Conservation (phyloP, 1,140 invertebrate genomes). For the Drosophila punjabiensis region DNA sequence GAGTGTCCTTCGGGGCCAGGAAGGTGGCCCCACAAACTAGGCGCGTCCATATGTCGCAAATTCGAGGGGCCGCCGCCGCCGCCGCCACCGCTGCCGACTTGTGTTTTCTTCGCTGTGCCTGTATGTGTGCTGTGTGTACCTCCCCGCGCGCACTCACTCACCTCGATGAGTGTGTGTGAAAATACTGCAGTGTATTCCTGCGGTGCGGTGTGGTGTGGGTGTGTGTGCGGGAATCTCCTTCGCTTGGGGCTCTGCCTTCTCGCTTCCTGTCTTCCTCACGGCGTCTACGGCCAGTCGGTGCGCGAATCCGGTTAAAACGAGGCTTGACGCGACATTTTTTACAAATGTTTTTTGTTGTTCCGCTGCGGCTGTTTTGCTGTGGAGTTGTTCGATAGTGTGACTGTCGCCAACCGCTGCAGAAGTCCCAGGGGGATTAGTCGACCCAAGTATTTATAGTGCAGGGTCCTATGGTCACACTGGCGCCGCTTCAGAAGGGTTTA, state of each 20-base stretch:
- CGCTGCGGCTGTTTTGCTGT: slow-evolving; percentile 59
- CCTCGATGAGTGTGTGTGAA: slow-evolving; percentile 60
- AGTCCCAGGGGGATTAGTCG: neutral
- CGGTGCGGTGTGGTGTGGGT: slow-evolving; percentile 31
- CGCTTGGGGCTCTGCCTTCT: slow-evolving; percentile 12
- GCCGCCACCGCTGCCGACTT: slow-evolving; percentile 12
- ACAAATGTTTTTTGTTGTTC: slow-evolving; percentile 75
- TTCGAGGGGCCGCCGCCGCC: slow-evolving; percentile 17
- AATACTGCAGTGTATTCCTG: slow-evolving; percentile 67
- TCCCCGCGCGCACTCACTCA: slow-evolving; percentile 59
- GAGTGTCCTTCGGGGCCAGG: slow-evolving; percentile 56
- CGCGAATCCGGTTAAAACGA: slow-evolving; percentile 49
- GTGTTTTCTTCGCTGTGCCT: slow-evolving; percentile 36
- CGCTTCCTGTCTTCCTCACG: slow-evolving; percentile 11
- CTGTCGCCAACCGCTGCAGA: neutral
- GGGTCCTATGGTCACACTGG: neutral
- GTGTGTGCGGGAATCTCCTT: slow-evolving; percentile 28
- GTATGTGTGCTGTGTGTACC: slow-evolving; percentile 46
- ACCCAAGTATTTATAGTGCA: too few species aligned
- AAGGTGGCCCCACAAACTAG: slow-evolving; percentile 11
- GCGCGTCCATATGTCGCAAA: slow-evolving; percentile 64
- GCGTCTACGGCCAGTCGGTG: slow-evolving; percentile 32
- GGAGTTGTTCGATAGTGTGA: slow-evolving; percentile 19
- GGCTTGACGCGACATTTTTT: slow-evolving; percentile 56
- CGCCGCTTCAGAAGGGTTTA: neutral